phyloP scores from a whole-genome alignment of 2,113 vertebrate species.

The Cheirogaleus medius region DNA sequence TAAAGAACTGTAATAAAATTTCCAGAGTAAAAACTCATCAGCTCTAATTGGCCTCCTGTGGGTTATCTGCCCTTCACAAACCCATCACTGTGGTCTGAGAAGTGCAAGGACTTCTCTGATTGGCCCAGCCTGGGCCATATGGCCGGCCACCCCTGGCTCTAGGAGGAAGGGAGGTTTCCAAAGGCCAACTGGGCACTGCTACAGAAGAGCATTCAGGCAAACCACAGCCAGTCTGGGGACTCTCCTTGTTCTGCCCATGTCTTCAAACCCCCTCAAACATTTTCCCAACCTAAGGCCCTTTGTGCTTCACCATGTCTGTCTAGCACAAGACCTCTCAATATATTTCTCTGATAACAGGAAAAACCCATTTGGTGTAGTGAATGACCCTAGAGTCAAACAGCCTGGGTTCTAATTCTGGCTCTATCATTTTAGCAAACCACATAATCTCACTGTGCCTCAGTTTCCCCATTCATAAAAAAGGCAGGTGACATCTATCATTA shows the following conservation, averaged over 20 bases:
- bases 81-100: neutral
- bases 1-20: neutral
- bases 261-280: neutral
- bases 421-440: neutral
- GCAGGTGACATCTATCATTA: neutral
- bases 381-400: neutral
- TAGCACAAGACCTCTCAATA: neutral
- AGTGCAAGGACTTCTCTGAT: neutral
- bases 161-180: neutral
- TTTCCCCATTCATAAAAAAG: neutral
- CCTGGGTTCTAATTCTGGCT: neutral
- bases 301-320: neutral
- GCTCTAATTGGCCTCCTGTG: neutral
- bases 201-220: neutral
- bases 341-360: neutral
- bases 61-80: neutral
- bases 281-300: neutral
- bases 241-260: neutral
- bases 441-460: neutral
- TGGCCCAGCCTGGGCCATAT: neutral
- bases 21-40: neutral
- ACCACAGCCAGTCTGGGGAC: neutral
- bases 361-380: neutral
- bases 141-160: neutral
- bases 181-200: neutral